These are phyloP conservation scores for Pollimyrus isidori DNA, from an alignment of 2,113 vertebrate genomes.

Conservation along the genomic window DNA sequence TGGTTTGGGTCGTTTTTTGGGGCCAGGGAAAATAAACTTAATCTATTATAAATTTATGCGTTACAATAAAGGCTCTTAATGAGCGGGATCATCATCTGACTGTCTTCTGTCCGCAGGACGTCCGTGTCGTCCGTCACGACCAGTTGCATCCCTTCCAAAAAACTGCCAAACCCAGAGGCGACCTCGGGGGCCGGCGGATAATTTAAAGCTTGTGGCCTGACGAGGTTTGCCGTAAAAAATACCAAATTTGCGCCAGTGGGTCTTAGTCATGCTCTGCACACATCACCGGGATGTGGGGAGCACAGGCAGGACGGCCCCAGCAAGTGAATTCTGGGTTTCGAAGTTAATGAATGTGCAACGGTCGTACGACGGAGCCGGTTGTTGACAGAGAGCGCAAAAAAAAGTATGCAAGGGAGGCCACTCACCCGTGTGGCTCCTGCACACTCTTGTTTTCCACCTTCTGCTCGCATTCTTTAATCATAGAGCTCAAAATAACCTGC, in stretches of 20 bases:
- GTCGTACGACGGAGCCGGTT: not conserved
- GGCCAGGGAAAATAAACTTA: not conserved
- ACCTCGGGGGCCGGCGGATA: not conserved
- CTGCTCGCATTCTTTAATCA: slow-evolving; percentile 98
- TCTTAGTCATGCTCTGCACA: not conserved
- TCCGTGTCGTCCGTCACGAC: not conserved
- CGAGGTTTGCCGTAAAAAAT: slow-evolving; percentile 11
- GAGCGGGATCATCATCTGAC: not conserved
- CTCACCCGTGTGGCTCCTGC: slow-evolving; percentile 92
- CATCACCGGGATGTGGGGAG: not conserved
- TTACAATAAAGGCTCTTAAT: not conserved
- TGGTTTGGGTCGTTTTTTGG: not conserved
- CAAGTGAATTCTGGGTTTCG: not conserved
- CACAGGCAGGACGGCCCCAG: not conserved
- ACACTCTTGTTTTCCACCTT: slow-evolving; percentile 94
- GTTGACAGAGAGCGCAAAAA: not conserved
- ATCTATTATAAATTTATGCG: not conserved
- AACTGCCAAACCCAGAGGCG: not conserved
- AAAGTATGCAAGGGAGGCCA: not conserved
- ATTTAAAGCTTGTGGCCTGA: not conserved
- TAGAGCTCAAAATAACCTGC: slow-evolving; percentile 95
- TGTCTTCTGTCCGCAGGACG: not conserved
- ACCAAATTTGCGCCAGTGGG: not conserved
- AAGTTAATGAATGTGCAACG: not conserved
- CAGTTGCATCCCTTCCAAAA: not conserved